phyloP scores from a whole-genome alignment of 2,888 invertebrate species.

The Plagiodera versicolora region DNA sequence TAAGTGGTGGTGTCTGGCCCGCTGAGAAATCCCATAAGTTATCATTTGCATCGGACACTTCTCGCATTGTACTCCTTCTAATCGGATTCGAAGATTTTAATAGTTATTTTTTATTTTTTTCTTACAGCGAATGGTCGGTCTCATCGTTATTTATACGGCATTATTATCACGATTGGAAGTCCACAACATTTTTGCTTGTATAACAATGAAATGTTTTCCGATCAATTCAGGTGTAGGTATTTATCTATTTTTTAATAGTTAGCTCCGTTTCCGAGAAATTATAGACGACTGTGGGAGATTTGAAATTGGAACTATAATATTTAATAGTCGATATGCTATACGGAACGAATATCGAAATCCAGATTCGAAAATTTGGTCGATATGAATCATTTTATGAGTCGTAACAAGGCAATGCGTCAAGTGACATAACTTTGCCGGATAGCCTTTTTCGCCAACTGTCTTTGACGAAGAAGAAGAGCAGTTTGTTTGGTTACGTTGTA shows the following conservation, averaged over 20 bases:
- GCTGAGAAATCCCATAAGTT: constrained; percentile 44
- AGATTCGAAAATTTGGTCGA: too few species aligned
- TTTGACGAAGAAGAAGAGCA: too few species aligned
- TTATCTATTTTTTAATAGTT: neutral
- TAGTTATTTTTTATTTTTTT: constrained; percentile 28
- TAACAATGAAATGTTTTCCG: constrained; percentile 20
- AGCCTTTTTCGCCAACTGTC: too few species aligned
- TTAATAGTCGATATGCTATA: too few species aligned
- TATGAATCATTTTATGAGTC: too few species aligned
- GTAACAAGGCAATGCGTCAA: too few species aligned
- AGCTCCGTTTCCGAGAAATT: too few species aligned
- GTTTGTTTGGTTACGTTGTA: too few species aligned
- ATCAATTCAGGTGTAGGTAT: constrained; percentile 15
- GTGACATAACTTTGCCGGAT: too few species aligned
- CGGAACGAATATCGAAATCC: too few species aligned
- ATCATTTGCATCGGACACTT: constrained; percentile 29
- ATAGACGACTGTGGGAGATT: too few species aligned
- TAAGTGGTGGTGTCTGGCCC: constrained; percentile 25
- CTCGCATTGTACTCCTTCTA: constrained; percentile 26
- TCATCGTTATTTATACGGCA: constrained; percentile 33
- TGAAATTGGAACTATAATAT: too few species aligned
- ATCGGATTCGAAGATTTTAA: constrained; percentile 34
- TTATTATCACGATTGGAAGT: constrained; percentile 29
- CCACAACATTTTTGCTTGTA: constrained; percentile 17
- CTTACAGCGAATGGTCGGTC: constrained; percentile 16